A percentile compares a stretch with the other conserved stretches of the same genome.
Evolutionary conservation across 2,113 vertebrate species (phyloP).

Genomic region (Progne subis): DNA sequence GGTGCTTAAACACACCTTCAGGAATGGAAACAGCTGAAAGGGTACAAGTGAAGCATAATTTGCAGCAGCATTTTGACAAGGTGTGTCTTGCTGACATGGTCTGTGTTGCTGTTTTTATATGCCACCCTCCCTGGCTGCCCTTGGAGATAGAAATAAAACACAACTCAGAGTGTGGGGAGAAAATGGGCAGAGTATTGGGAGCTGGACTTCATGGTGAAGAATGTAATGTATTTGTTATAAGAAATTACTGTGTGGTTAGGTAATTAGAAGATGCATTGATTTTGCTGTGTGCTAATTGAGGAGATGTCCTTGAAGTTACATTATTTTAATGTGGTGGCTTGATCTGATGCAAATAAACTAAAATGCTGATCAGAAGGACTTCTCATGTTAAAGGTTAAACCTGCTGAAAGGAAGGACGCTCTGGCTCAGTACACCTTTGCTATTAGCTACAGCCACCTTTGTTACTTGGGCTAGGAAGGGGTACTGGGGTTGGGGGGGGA

Average conservation of each 20-base stretch:
- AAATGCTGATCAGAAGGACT: background rate
- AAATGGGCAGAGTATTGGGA: background rate
- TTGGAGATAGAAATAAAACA: background rate
- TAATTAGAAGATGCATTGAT: background rate
- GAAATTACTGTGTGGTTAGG: background rate
- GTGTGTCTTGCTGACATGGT: constrained; percentile 31
- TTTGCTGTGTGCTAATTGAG: background rate
- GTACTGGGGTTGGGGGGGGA: accelerated
- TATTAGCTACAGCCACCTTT: background rate
- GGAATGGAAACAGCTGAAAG: constrained; percentile 77
- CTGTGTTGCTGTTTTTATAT: background rate
- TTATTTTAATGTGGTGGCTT: background rate
- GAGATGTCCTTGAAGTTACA: background rate
- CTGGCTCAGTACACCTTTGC: background rate
- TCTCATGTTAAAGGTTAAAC: background rate
- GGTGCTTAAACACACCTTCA: constrained; percentile 75
- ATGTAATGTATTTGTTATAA: background rate
- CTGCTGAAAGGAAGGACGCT: background rate
- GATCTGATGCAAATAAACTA: background rate
- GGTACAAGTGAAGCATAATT: constrained; percentile 71
- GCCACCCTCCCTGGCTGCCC: no score
- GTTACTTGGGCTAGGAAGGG: background rate
- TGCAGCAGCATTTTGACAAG: constrained; percentile 81
- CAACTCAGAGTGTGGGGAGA: background rate
- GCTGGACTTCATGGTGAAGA: background rate